A percentile compares a stretch with the other conserved stretches of the same genome.
phyloP scores from a whole-genome alignment of 2,113 vertebrate species.

The Picathartes gymnocephalus region DNA sequence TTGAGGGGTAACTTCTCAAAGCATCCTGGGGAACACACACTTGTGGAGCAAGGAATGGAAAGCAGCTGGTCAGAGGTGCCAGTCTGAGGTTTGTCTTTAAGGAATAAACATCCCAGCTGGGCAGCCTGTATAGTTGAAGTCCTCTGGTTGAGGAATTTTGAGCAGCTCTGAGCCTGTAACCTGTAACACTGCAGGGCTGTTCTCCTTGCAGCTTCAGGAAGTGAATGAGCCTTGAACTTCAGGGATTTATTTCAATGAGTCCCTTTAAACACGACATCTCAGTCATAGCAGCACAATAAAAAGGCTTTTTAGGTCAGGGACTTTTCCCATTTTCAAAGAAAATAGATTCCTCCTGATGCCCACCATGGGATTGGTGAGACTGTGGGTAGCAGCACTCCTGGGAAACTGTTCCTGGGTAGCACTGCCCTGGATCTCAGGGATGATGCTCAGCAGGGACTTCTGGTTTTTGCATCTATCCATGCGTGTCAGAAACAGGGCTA shows the following conservation, averaged over 20 bases:
- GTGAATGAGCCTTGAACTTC: neutral
- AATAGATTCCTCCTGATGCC: neutral
- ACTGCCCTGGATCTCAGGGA: rapidly evolving
- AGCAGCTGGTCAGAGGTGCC: neutral
- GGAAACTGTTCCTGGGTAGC: neutral
- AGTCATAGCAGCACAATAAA: neutral
- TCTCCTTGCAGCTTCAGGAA: neutral
- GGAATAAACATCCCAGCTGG: neutral
- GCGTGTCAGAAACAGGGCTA: neutral
- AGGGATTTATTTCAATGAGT: neutral
- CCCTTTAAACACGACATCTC: neutral
- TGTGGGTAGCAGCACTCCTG: rapidly evolving
- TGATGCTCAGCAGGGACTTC: neutral
- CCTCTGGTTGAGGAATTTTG: neutral
- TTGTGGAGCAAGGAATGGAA: neutral
- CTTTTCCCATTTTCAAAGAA: neutral
- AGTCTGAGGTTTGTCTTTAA: neutral
- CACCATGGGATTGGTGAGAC: too few relatives aligned
- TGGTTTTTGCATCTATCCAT: neutral
- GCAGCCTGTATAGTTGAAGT: neutral
- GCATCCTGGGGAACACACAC: rapidly evolving
- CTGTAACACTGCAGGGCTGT: neutral
- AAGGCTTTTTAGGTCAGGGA: neutral
- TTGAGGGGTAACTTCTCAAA: neutral
- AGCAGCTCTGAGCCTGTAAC: neutral